These are phyloP conservation scores for Scophthalmus maximus DNA, from an alignment of 2,113 vertebrate species.

Conservation along the genomic window DNA sequence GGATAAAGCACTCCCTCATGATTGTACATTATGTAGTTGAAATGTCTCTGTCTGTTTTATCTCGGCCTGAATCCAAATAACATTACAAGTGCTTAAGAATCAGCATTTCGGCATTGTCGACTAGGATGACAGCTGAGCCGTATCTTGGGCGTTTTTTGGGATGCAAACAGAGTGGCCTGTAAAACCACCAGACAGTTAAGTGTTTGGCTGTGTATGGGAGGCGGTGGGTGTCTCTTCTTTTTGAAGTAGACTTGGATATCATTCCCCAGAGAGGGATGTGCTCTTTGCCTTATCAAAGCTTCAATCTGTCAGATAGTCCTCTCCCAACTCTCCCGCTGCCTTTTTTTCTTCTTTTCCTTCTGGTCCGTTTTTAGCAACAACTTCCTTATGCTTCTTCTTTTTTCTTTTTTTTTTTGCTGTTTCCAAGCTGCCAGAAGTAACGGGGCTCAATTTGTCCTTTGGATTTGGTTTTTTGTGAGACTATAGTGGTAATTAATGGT, in stretches of 20 bases:
- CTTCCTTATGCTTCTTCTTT: constrained; percentile 33
- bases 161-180: constrained; percentile 47
- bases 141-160: constrained; percentile 36
- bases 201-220: constrained; percentile 47
- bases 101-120: constrained; percentile 17
- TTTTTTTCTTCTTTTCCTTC: constrained; percentile 21
- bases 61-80: background rate
- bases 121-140: constrained; percentile 36
- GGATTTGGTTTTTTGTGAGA: background rate
- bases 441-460: background rate
- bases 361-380: constrained; percentile 57
- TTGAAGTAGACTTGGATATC: constrained; percentile 40
- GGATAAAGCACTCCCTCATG: constrained; percentile 13
- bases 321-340: constrained; percentile 22
- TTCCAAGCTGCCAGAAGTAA: constrained; percentile 30
- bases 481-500: background rate
- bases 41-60: constrained; percentile 1
- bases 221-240: constrained; percentile 33
- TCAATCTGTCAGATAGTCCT: constrained; percentile 60
- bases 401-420: constrained; percentile 17
- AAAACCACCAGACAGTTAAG: constrained; percentile 49
- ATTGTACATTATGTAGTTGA: constrained; percentile 16
- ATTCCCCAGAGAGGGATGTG: constrained; percentile 29
- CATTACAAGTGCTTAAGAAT: constrained; percentile 12
- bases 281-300: constrained; percentile 57